Percentiles rank a stretch among this genome's conserved stretches.
These are phyloP conservation scores for Poecilobothrus nobilitatus DNA, from an alignment of 2,888 invertebrate species.

Conservation along the genomic window DNA sequence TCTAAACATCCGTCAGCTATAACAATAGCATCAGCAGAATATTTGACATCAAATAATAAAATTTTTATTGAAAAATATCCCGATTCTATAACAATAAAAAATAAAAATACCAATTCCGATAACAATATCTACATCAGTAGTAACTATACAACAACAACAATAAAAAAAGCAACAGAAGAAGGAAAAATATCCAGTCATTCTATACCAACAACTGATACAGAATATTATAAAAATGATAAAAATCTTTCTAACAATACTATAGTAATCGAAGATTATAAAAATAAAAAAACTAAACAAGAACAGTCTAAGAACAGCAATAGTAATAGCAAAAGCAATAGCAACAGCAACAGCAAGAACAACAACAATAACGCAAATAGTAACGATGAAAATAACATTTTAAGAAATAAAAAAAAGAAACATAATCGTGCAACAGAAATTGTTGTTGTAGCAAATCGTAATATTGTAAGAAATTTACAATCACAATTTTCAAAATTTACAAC, in stretches of 20 bases:
- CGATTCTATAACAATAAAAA: constrained; percentile 18
- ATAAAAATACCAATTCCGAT: constrained; percentile 11
- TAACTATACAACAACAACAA: constrained; percentile 17
- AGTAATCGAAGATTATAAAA: constrained; percentile 17
- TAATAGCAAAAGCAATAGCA: constrained; percentile 9
- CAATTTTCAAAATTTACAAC: neutral
- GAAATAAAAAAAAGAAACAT: neutral
- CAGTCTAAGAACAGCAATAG: neutral
- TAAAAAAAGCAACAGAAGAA: constrained; percentile 9
- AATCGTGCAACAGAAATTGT: neutral
- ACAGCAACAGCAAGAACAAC: constrained; percentile 17
- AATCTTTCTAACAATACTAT: neutral
- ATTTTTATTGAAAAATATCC: constrained; percentile 19
- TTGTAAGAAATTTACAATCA: neutral
- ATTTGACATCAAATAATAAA: constrained; percentile 33
- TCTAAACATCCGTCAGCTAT: constrained; percentile 40
- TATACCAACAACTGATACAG: constrained; percentile 18
- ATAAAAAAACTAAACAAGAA: constrained; percentile 20
- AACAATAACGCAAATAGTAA: constrained; percentile 9
- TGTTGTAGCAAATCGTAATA: constrained; percentile 4
- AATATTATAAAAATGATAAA: constrained; percentile 4
- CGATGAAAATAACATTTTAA: neutral
- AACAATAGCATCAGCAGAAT: constrained; percentile 39
- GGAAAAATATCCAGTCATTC: constrained; percentile 16
- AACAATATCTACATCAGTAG: constrained; percentile 20